Conservation (phyloP, 2,888 invertebrate species). For the Leucophora obtusa region DNA sequence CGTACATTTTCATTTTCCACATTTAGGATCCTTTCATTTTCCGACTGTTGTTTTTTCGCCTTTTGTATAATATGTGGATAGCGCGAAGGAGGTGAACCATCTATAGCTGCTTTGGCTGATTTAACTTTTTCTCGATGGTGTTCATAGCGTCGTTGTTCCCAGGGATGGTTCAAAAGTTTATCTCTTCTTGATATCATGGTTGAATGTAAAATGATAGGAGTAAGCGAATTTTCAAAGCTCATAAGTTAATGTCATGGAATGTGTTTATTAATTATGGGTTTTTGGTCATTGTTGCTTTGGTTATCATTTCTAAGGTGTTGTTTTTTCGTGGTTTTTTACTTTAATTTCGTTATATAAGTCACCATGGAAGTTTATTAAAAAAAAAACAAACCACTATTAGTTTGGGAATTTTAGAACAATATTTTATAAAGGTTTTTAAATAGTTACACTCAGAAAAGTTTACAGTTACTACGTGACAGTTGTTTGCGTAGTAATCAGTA, state of each 20-base stretch:
- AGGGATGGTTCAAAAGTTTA: constrained; percentile 85
- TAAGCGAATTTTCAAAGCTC: constrained; percentile 6
- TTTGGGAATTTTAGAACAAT: background rate
- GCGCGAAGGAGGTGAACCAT: constrained; percentile 82
- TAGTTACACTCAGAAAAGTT: no score
- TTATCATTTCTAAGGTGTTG: constrained; percentile 50
- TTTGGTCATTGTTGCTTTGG: constrained; percentile 60
- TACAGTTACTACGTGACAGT: no score
- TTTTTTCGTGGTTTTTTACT: constrained; percentile 2
- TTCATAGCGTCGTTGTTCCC: constrained; percentile 84
- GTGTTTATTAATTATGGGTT: background rate
- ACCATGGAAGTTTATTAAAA: constrained; percentile 41
- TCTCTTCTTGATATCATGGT: constrained; percentile 85
- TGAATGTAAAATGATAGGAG: background rate
- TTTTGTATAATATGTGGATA: constrained; percentile 85
- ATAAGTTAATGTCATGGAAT: constrained; percentile 3
- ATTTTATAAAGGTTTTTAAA: background rate
- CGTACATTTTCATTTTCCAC: constrained; percentile 85
- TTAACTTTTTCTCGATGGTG: constrained; percentile 85
- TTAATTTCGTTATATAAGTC: constrained; percentile 35
- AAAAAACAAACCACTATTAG: constrained; percentile 16
- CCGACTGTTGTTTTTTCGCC: constrained; percentile 84
- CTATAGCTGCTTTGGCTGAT: constrained; percentile 84
- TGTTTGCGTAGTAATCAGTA: no score
- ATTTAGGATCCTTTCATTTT: constrained; percentile 83